These are phyloP conservation scores for Lepidothrix coronata DNA, from an alignment of 2,113 vertebrate species.

Conservation along the genomic window DNA sequence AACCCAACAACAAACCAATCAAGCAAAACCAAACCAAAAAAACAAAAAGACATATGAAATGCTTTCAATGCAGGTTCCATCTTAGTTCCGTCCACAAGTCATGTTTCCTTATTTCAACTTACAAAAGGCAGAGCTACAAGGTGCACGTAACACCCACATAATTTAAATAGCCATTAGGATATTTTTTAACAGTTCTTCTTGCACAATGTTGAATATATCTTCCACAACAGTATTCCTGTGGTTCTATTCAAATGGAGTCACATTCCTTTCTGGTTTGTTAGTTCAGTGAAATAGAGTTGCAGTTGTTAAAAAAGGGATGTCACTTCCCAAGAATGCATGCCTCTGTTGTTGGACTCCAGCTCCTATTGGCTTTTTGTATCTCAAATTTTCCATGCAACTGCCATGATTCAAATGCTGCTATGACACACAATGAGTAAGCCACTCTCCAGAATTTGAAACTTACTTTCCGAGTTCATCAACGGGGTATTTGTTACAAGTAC, in stretches of 20 bases:
- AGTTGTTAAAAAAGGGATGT: conserved; percentile 27
- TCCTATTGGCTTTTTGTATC: conserved; percentile 26
- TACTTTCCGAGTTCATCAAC: not conserved
- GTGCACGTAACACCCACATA: rapidly evolving
- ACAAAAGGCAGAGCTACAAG: not conserved
- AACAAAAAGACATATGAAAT: not conserved
- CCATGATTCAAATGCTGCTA: not conserved
- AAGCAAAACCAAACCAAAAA: not conserved
- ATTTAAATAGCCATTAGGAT: not conserved
- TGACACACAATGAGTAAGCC: not conserved
- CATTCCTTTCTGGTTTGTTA: conserved; percentile 45
- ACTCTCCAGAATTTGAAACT: not conserved
- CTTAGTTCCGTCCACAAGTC: not conserved
- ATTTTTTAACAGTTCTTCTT: not conserved
- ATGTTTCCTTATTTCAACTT: not conserved
- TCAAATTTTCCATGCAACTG: conserved; percentile 55
- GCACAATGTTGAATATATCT: not conserved
- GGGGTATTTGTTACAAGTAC: not conserved
- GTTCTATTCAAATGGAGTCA: not conserved
- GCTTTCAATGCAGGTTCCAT: not conserved
- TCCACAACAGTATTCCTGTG: not conserved
- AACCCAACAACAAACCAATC: not conserved
- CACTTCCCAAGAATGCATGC: conserved; percentile 57
- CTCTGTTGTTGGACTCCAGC: not conserved
- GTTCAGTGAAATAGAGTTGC: conserved; percentile 20